Conservation (phyloP, 2,888 invertebrate genomes). For the Oligia fasciuncula region DNA sequence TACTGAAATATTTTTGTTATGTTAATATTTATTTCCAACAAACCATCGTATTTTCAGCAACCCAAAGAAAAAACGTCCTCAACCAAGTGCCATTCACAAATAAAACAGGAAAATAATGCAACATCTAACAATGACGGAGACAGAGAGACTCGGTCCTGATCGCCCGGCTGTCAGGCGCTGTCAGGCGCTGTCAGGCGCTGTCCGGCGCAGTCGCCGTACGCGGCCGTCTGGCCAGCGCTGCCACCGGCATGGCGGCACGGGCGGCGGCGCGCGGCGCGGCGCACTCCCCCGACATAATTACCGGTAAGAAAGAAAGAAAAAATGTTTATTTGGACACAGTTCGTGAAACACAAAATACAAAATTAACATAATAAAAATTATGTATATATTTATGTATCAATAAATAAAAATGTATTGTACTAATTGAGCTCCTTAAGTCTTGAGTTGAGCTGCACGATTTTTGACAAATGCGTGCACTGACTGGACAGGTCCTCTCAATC, state of each 20-base stretch:
- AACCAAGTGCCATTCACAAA: not conserved
- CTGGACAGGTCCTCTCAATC: too few relatives aligned
- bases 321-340: too few relatives aligned
- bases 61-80: not conserved
- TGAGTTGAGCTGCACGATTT: too few relatives aligned
- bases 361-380: too few relatives aligned
- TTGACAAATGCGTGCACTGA: too few relatives aligned
- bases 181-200: slow-evolving; percentile 38
- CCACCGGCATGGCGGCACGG: not conserved
- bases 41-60: not conserved
- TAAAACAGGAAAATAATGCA: slow-evolving; percentile 19
- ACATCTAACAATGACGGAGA: not conserved
- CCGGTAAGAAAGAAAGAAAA: not conserved
- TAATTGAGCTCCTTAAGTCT: too few relatives aligned
- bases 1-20: too few relatives aligned
- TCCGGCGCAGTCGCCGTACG: slow-evolving; percentile 23
- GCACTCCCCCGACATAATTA: slow-evolving; percentile 29
- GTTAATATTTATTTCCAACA: not conserved
- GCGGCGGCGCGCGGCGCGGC: too few relatives aligned
- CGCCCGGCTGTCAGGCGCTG: slow-evolving; percentile 27
- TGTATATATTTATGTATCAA: too few relatives aligned
- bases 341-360: too few relatives aligned
- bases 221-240: slow-evolving; percentile 18
- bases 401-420: too few relatives aligned
- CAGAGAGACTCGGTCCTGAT: slow-evolving; percentile 1